Evolutionary conservation across 2,888 invertebrate species (phyloP).

Genomic region (Syrista parreyssii): DNA sequence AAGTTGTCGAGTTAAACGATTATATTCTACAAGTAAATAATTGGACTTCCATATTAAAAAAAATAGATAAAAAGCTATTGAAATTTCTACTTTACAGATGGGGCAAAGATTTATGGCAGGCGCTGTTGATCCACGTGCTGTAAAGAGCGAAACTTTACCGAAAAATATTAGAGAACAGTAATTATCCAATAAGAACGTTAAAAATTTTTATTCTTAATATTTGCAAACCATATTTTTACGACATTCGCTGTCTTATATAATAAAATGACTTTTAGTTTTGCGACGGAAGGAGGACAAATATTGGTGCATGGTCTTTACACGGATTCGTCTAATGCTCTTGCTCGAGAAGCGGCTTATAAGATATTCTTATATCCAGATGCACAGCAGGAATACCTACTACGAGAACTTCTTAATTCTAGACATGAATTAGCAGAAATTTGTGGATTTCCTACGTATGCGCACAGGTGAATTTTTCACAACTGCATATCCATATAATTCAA

Average conservation of each 20-base stretch:
- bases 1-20: slow-evolving; percentile 89
- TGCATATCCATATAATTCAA: background rate
- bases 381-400: slow-evolving; percentile 80
- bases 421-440: slow-evolving; percentile 86
- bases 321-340: slow-evolving; percentile 81
- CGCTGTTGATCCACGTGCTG: slow-evolving; percentile 75
- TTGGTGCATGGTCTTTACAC: slow-evolving; percentile 85
- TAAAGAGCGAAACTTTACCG: slow-evolving; percentile 77
- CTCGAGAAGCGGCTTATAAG: slow-evolving; percentile 89
- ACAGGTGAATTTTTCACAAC: slow-evolving; percentile 69
- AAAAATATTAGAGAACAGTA: slow-evolving; percentile 79
- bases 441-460: slow-evolving; percentile 90
- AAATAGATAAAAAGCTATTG: background rate
- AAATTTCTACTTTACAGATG: slow-evolving; percentile 59
- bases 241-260: background rate
- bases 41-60: background rate
- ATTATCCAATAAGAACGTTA: slow-evolving; percentile 56
- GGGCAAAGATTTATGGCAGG: slow-evolving; percentile 88
- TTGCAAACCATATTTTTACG: background rate
- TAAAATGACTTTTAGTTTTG: slow-evolving; percentile 66
- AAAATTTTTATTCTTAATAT: background rate
- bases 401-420: slow-evolving; percentile 78
- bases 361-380: slow-evolving; percentile 84
- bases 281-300: slow-evolving; percentile 77
- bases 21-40: slow-evolving; percentile 75